Evolutionary conservation across 64 coral and sea anemone genomes (phyloP).

Genomic region (Pocillopora damicornis): DNA sequence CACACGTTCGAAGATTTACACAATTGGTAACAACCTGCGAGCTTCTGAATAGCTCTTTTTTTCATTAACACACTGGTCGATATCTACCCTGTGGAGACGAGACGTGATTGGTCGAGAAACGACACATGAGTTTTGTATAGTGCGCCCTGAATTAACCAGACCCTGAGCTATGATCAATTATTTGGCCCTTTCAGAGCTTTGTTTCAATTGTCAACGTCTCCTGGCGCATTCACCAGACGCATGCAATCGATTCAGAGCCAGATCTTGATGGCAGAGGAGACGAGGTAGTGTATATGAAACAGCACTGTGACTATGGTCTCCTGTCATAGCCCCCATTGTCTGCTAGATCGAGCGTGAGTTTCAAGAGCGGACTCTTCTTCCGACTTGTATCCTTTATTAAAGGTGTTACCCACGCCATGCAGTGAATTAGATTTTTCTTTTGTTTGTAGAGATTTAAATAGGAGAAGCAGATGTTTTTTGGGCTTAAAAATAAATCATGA

Average conservation of each 20-base stretch:
- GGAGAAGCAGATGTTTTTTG: conserved; percentile 99
- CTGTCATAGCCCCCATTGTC: conserved; percentile 5
- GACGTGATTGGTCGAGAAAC: conserved; percentile 64
- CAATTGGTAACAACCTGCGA: conserved; percentile 91
- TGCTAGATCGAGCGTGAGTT: conserved; percentile 6
- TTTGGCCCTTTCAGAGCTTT: conserved; percentile 76
- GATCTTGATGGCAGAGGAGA: background rate
- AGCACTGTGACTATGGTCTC: background rate
- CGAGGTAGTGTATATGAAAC: background rate
- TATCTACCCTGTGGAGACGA: conserved; percentile 73
- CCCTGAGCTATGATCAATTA: conserved; percentile 82
- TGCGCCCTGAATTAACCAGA: conserved; percentile 63
- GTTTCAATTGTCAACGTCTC: conserved; percentile 96
- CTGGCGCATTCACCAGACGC: conserved; percentile 70
- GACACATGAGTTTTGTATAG: conserved; percentile 83
- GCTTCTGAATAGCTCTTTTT: conserved; percentile 86
- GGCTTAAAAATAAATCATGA: conserved; percentile 99
- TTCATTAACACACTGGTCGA: conserved; percentile 78
- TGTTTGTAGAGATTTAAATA: conserved; percentile 99
- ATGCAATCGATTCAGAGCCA: conserved; percentile 64
- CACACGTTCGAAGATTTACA: conserved; percentile 95
- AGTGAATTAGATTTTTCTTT: conserved; percentile 99
- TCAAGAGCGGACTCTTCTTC: conserved; percentile 30
- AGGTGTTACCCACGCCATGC: conserved; percentile 97
- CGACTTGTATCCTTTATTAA: conserved; percentile 69